phyloP scores from a whole-genome alignment of 2,797 vertebrate species.

The Myotis planiceps region DNA sequence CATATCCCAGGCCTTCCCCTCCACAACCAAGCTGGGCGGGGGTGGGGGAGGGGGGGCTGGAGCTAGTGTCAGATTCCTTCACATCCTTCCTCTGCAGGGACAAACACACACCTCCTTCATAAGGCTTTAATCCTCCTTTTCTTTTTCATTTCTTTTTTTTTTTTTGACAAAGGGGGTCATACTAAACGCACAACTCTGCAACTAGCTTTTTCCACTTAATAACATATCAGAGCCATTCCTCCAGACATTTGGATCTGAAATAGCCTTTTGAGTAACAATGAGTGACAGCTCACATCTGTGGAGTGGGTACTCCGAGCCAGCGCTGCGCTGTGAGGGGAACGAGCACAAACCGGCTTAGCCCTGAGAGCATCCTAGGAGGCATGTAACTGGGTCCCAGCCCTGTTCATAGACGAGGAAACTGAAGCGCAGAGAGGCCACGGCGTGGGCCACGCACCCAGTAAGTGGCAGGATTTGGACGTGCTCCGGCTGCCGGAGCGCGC shows the following conservation, averaged over 20 bases:
- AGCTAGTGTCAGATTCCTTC: not conserved
- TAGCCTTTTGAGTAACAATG: not conserved
- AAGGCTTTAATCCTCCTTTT: not conserved
- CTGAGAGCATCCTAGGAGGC: not conserved
- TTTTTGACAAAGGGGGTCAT: not conserved
- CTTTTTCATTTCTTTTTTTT: not conserved
- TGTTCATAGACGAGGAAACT: not conserved
- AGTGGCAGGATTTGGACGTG: not conserved
- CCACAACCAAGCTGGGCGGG: not conserved
- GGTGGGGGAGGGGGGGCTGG: too few species aligned
- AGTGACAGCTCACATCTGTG: not conserved
- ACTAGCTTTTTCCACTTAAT: not conserved
- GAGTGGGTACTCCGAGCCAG: fast-evolving
- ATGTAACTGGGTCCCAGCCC: not conserved
- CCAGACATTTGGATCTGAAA: not conserved
- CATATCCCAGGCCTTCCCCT: not conserved
- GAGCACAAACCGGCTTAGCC: not conserved
- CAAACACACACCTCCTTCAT: not conserved
- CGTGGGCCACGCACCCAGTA: not conserved
- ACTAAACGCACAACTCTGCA: not conserved
- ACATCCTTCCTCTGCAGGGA: not conserved
- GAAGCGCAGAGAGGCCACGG: not conserved
- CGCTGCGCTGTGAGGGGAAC: not conserved
- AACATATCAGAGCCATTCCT: not conserved
- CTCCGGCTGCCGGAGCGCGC: not conserved